Base-by-base conservation (phyloP, 2,113 vertebrate species). In the Marmota monax region DNA sequence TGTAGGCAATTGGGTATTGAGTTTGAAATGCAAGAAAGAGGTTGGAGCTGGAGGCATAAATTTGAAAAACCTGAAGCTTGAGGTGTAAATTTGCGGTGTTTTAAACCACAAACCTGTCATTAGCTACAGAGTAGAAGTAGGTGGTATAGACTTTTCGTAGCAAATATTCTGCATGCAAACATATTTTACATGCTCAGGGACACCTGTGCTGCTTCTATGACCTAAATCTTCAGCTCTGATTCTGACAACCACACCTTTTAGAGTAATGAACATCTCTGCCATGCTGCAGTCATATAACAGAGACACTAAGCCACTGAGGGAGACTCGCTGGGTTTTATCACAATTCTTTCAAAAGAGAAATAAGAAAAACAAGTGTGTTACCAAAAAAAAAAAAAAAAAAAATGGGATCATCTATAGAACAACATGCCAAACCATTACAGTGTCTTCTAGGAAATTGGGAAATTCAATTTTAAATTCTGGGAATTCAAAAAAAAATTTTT, bases 301-400 rank as follows among this genome's bases (percentile, higher is more conserved):
- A 45, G 45, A 45, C 7, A 45, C 63, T 58, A 9, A 9, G 29
- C 56, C 6, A 45, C 90, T 95, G 88, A 93, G 61, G 94, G 96
- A 97, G 45, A 91, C 72, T 84, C 70, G 83, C 20, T 88, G 51
- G 20, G 6, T 88, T 97, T 97, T 77, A 84, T 88, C 77, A 37
- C 56, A 92, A 80, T 92, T 95, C 84, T 89, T 96, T 74, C 69
- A 51, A 96, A 97, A 98, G 94, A 86, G 94, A 96, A 91, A 96
- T 79, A 77, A 95, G 61, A 65, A 90, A 86, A 93, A 70, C 4
- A 69, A 58, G n/a, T 16, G n/a, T 45, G 18, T 63, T 73, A 79
- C 48, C 20, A 51, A 84, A 56, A 56, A 56, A 56, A 56, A 56
- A 56, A 56, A 56, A 56, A 18, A 63, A 95, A 80, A 56, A 86